Base-by-base conservation (phyloP, 2,888 invertebrate genomes). In the Mimachlamys varia region DNA sequence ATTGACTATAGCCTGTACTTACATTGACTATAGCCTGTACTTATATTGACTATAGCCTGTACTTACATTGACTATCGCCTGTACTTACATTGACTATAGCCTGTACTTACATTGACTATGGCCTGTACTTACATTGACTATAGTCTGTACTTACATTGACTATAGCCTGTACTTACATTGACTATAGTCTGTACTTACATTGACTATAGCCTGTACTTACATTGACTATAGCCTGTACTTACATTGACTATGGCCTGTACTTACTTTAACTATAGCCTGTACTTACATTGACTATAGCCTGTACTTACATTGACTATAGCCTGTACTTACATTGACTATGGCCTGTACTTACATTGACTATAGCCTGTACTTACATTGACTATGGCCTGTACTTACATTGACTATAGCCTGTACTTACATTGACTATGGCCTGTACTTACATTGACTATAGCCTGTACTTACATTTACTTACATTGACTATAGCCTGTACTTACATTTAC, bases 331-430 rank as follows among this genome's bases (percentile, higher is more conserved):
- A n/a, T n/a, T n/a, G n/a, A n/a, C n/a, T n/a, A n/a, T n/a, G n/a
- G n/a, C n/a, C n/a, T n/a, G 53, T 50, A 92, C 93, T 93, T 93
- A 96, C 96, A 90, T 95, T 92, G 76, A 96, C 95, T 91, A 96
- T 96, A 44, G 96, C 95, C 76, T 95, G 93, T 53, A 95, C n/a
- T n/a, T n/a, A n/a, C n/a, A n/a, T n/a, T n/a, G n/a, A n/a, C n/a
- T n/a, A n/a, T n/a, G n/a, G n/a, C n/a, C n/a, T n/a, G 53, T 50
- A 92, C 93, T 93, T 93, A 96, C 96, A 90, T 95, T 92, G 76
- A 96, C 95, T 91, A 96, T 96, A 44, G 96, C 95, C 76, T 95
- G 93, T 53, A 95, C n/a, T n/a, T n/a, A n/a, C n/a, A n/a, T n/a
- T n/a, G n/a, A n/a, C n/a, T n/a, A n/a, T n/a, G n/a, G n/a, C n/a